Percentiles rank a stretch among this genome's conserved stretches.
These are phyloP conservation scores for Leptinotarsa haldemani DNA, from an alignment of 2,888 invertebrate species.

Conservation along the genomic window DNA sequence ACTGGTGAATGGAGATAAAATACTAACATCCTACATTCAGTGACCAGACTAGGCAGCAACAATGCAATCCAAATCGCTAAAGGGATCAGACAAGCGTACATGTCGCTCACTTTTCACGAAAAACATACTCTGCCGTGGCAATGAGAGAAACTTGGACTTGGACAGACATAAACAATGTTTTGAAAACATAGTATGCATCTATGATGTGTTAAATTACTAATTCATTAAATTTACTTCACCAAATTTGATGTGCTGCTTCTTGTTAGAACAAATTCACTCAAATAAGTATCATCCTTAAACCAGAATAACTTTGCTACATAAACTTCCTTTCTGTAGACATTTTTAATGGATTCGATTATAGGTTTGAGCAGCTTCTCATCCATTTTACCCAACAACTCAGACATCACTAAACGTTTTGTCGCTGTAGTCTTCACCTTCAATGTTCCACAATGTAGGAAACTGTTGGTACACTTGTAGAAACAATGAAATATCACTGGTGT, in stretches of 20 bases:
- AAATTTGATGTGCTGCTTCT: not conserved
- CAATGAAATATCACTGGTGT: slow-evolving; percentile 17
- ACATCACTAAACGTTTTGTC: slow-evolving; percentile 17
- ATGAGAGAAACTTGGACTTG: slow-evolving; percentile 25
- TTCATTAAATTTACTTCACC: not conserved
- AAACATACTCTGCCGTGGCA: slow-evolving; percentile 24
- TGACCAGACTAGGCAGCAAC: slow-evolving; percentile 16
- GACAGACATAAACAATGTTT: not conserved
- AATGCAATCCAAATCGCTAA: slow-evolving; percentile 2
- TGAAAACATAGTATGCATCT: not conserved
- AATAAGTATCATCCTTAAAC: slow-evolving; percentile 41
- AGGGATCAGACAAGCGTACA: not conserved
- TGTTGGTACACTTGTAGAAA: slow-evolving; percentile 22
- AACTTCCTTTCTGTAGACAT: slow-evolving; percentile 49
- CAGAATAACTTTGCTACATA: slow-evolving; percentile 58
- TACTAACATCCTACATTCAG: slow-evolving; percentile 13
- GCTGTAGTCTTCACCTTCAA: slow-evolving; percentile 25
- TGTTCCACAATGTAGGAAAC: slow-evolving; percentile 15
- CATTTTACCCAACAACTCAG: slow-evolving; percentile 18
- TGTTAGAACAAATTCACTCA: not conserved
- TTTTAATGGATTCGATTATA: slow-evolving; percentile 48
- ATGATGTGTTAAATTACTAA: not conserved
- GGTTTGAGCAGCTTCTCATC: slow-evolving; percentile 21
- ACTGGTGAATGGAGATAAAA: slow-evolving; percentile 29
- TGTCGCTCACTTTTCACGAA: not conserved